Evolutionary conservation across 2,113 vertebrate genomes (phyloP), one percentile per base, ranked within the genome.

Genomic region (Mobula hypostoma): DNA sequence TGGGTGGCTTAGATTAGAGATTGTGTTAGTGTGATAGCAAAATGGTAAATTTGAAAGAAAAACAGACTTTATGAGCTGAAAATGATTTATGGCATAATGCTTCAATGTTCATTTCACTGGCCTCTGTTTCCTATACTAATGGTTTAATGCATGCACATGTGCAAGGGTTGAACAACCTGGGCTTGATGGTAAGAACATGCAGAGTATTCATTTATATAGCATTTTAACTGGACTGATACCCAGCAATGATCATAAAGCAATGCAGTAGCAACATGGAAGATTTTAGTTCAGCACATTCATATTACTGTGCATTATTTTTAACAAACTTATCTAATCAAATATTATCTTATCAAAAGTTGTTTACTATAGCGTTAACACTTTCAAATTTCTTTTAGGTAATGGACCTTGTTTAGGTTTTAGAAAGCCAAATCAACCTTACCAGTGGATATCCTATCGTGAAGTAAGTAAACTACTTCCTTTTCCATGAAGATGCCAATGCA

Each of bases 361-460:
- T 68, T 36, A 17, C 56, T 14, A 17, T 5, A 56, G 70, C 27
- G 24, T 74, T 93, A 5, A 48, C 9, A 21, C 40, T 93, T 78
- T 76, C 94, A 0, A 32, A 40, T 92, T 92, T 94, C 48, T 48
- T 95, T 94, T 95, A 99, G 99, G 97, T 95, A 96, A 99, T 1
- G 98, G 98, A 66, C 98, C 98, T 8, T 99, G 98, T 95, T 96
- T 99, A 12, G 99, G 99, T 94, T 96, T 97, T 27, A 97, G 99
- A 94, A 99, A 99, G 95, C 98, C 98, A 74, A 97, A 98, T 95
- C 97, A 98, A 94, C 98, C 98, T 0, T 99, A 99, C n/a, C 98
- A 98, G 94, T 99, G 99, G 99, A 97, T 97, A 94, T 97, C 98
- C 1, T 99, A 99, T 94, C 97, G 95, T 95, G 97, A 99, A 97